Base-by-base conservation (phyloP, 2,797 vertebrate genomes). In the Australoheros facetus region DNA sequence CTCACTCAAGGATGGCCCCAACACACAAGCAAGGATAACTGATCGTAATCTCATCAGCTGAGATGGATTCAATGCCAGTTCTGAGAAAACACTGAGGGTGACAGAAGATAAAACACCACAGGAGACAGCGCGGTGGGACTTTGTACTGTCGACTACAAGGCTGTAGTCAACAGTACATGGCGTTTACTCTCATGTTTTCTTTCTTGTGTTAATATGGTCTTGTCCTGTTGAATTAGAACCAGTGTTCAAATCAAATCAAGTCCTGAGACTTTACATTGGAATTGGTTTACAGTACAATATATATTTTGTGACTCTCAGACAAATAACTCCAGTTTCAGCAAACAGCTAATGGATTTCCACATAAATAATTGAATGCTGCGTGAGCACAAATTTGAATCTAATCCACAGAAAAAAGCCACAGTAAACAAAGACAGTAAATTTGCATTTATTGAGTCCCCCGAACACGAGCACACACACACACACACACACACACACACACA, bases 31-130 rank as follows among this genome's bases (percentile, higher is more conserved):
- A 82, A 84, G 60, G 85, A 83, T 71, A 80, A 84, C 78, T 57
- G 26, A 83, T 62, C 2, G 13, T 71, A 80, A 87, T 90, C 84
- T 85, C 57, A 84, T 84, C 75, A 82, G 69, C 74, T 23, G 74
- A 77, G 71, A 82, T 30, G 26, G 75, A 83, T 39, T 84, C 80
- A 78, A 71, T 80, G 87, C 79, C 71, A 82, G 48, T 77, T 82
- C 73, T 76, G 37, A 17, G 64, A 56, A 85, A 64, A 77, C 58
- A 88, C 58, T 0, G 37, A 74, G 28, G 76, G 19, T 45, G 58
- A 76, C n/a, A 13, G 53, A 58, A 83, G 76, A 77, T 80, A 78
- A 87, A 69, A 39, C 45, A 80, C 73, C 51, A n/a, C 10, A 70
- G 14, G 16, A 37, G 62, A 79, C 4, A 57, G n/a, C 51, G 21